Conservation (phyloP, 2,888 invertebrate species). For the Lasioglossum pauxillum region DNA sequence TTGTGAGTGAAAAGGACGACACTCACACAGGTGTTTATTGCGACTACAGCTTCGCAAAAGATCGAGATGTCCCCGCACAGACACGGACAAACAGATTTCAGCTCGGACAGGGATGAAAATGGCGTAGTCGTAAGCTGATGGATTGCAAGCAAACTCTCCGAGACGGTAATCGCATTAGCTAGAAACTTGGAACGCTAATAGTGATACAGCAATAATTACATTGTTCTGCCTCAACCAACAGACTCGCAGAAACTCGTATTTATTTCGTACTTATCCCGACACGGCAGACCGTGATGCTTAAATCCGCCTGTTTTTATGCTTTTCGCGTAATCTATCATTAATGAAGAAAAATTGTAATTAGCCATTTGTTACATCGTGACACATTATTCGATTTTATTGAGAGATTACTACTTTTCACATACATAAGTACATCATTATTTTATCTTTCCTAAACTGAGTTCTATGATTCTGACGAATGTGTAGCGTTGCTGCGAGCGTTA, state of each 20-base stretch:
- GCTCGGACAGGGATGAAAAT: background rate
- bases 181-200: slow-evolving; percentile 10
- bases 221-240: background rate
- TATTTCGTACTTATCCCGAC: background rate
- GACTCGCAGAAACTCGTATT: slow-evolving; percentile 1
- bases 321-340: background rate
- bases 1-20: background rate
- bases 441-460: background rate
- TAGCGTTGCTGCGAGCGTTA: background rate
- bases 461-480: background rate
- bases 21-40: background rate
- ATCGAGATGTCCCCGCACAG: background rate
- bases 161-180: slow-evolving; percentile 59
- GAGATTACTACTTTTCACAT: background rate
- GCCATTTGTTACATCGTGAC: background rate
- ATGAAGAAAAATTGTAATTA: background rate
- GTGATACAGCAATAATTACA: slow-evolving; percentile 27
- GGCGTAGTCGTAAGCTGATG: slow-evolving; percentile 36
- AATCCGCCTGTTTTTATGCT: background rate
- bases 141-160: slow-evolving; percentile 47
- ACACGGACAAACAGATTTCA: background rate
- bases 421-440: background rate
- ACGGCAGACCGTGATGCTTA: background rate
- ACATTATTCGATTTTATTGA: background rate
- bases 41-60: background rate